Base-by-base conservation (phyloP, 2,888 invertebrate species). In the Nebria salina region DNA sequence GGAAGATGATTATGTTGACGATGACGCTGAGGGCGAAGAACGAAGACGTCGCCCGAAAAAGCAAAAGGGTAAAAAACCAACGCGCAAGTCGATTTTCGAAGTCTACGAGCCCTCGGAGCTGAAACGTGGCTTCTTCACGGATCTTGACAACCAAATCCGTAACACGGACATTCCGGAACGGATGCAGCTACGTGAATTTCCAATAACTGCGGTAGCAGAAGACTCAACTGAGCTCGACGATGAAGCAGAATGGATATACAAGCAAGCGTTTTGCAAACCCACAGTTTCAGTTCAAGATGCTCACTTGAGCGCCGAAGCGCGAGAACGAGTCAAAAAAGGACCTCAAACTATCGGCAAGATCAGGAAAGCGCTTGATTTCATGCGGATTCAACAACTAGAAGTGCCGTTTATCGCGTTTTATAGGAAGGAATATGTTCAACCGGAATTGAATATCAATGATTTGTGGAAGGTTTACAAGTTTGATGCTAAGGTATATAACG, bases 341-440 rank as follows among this genome's bases (percentile, higher is more conserved):
- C 94, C 89, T 84, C 93, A 88, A 90, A 93, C 96, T 0, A 91
- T 96, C 25, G 93, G 93, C n/a, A 98, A 98, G 90, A 98, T 99
- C 76, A 94, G 95, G 72, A 97, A 98, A 88, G 97, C 97, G 0
- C 89, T 99, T 26, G 97, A 98, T 86, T 98, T 98, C 87, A 98
- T 99, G 93, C 91, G 98, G 66, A 98, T 98, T 88, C 97, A 98
- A 86, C 95, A 96, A 74, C 91, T 98, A 84, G 99, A 99, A 90
- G 98, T 99, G 68, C 99, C 99, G 0, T 99, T 99, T 88, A 99
- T 99, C 85, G 97, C 98, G 0, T 98, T 98, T 89, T 99, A 99
- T 88, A 93, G 99, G 41, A 99, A 99, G 88, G 99, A 99, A 88
- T 98, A 98, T 85, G 97, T 99, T 0, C 95, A 96, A 86, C 97